Conservation (phyloP, 2,888 invertebrate species). For the Phortica okadai region DNA sequence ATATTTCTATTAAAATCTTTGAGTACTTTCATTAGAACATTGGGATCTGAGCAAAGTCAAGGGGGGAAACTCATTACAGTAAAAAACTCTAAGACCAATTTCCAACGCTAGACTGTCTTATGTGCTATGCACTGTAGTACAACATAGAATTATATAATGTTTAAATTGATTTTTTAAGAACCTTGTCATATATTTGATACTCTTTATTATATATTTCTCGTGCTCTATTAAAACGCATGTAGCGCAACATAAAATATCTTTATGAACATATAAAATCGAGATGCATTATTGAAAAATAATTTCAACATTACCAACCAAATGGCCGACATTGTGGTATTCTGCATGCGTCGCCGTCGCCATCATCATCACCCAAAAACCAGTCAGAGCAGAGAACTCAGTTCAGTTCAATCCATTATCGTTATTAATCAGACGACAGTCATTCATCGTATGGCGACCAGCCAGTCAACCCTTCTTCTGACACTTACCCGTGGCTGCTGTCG, state of each 20-base stretch:
- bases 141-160: no score
- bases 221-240: neutral
- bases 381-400: neutral
- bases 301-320: neutral
- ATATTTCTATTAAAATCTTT: no score
- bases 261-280: neutral
- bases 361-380: neutral
- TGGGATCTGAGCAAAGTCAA: no score
- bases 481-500: neutral
- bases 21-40: no score
- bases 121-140: no score
- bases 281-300: conserved; percentile 10
- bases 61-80: no score
- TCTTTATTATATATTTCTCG: no score
- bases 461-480: conserved; percentile 15
- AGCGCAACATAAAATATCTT: neutral
- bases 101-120: no score
- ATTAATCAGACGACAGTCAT: conserved; percentile 37
- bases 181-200: no score
- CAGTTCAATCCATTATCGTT: conserved; percentile 17
- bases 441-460: neutral
- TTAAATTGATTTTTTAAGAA: no score
- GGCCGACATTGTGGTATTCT: neutral
- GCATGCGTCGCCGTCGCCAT: neutral
- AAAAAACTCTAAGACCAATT: no score